A percentile compares a stretch with the other conserved stretches of the same genome.
Evolutionary conservation across 2,888 invertebrate species (phyloP).

Genomic region (Macaria notata): DNA sequence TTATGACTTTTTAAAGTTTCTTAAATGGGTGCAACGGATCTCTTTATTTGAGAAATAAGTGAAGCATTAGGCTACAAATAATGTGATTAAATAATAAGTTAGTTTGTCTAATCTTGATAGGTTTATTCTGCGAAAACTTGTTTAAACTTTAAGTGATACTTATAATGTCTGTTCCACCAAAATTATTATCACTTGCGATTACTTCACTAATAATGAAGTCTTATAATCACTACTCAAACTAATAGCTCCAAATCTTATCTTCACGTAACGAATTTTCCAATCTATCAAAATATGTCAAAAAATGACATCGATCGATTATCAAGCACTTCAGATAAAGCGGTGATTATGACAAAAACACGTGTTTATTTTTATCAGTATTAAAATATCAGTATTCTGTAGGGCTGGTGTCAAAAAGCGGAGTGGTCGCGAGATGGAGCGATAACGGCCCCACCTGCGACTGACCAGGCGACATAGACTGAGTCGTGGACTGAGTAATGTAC

Average conservation of each 20-base stretch:
- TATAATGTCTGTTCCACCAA: no score
- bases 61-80: constrained; percentile 2
- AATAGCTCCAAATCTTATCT: constrained; percentile 29
- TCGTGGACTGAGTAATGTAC: no score
- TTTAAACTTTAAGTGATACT: no score
- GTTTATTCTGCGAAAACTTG: no score
- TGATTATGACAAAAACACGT: constrained; percentile 65
- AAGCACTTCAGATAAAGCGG: constrained; percentile 53
- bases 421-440: constrained; percentile 69
- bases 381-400: constrained; percentile 52
- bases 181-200: neutral
- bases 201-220: constrained; percentile 12
- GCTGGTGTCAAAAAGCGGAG: constrained; percentile 69
- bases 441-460: constrained; percentile 61
- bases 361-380: constrained; percentile 56
- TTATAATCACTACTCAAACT: constrained; percentile 22
- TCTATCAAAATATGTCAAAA: constrained; percentile 44
- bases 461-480: no score
- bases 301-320: constrained; percentile 38
- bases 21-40: constrained; percentile 22
- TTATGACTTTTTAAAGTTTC: constrained; percentile 36
- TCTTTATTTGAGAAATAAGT: constrained; percentile 2
- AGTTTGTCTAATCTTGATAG: no score
- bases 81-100: no score
- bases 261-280: constrained; percentile 33